Conservation (phyloP, 2,113 vertebrate genomes). For the Erinaceus europaeus region DNA sequence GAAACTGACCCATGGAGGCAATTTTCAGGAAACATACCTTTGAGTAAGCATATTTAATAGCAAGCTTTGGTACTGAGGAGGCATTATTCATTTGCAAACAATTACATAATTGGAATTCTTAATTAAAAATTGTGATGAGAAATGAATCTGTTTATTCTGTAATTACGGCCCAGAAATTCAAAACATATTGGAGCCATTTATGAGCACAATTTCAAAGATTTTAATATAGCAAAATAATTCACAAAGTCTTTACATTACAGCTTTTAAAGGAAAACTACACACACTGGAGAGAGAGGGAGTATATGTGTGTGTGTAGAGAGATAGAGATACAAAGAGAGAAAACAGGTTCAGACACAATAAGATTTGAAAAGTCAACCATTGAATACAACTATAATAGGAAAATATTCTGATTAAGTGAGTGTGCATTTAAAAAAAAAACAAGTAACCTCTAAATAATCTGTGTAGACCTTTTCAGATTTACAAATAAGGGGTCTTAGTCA, state of each 20-base stretch:
- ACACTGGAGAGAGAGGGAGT: background rate
- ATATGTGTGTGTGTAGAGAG: background rate
- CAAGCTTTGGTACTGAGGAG: constrained; percentile 21
- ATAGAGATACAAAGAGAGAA: no score
- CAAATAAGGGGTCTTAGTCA: background rate
- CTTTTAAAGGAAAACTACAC: background rate
- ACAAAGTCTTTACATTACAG: constrained; percentile 2
- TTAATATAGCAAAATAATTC: constrained; percentile 43
- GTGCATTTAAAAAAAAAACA: background rate
- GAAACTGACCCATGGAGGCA: constrained; percentile 5
- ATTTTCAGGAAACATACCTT: constrained; percentile 51
- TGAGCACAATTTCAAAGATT: constrained; percentile 41
- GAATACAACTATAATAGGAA: background rate
- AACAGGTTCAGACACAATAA: background rate
- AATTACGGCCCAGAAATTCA: constrained; percentile 67
- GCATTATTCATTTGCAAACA: constrained; percentile 71
- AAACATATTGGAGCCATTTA: constrained; percentile 53
- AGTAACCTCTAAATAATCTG: background rate
- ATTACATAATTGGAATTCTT: constrained; percentile 66
- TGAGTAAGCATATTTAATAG: constrained; percentile 53
- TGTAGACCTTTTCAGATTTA: constrained; percentile 7
- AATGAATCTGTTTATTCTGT: constrained; percentile 66
- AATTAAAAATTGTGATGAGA: constrained; percentile 71
- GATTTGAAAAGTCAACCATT: background rate
- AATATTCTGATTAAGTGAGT: background rate